phyloP scores from a whole-genome alignment of 2,797 vertebrate species.

The Aldrovandia affinis region DNA sequence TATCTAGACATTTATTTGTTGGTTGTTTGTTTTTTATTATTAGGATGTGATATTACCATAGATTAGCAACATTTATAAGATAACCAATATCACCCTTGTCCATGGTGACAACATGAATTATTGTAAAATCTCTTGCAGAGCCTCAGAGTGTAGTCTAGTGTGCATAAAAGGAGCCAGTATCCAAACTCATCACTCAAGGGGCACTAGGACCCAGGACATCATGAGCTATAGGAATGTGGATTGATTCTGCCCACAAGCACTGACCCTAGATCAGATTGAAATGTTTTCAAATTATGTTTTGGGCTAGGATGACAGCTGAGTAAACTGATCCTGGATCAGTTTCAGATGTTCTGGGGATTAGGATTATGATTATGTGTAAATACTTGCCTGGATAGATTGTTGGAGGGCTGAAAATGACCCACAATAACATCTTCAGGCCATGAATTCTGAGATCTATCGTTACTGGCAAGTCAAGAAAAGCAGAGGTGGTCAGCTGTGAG shows the following conservation, averaged over 20 bases:
- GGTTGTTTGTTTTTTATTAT: neutral
- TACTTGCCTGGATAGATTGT: too few species aligned
- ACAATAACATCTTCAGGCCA: too few species aligned
- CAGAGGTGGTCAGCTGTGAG: neutral
- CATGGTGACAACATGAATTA: neutral
- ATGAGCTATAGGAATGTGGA: neutral
- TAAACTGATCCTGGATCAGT: too few species aligned
- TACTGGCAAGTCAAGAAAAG: constrained; percentile 18
- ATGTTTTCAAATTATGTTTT: too few species aligned
- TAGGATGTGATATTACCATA: neutral
- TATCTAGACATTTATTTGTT: neutral
- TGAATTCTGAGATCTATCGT: too few species aligned
- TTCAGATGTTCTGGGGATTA: too few species aligned
- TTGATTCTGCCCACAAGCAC: neutral
- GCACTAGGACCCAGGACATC: constrained; percentile 20
- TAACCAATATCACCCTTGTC: neutral
- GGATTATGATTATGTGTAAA: too few species aligned
- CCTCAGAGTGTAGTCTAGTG: neutral
- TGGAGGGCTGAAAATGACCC: too few species aligned
- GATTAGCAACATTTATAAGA: neutral
- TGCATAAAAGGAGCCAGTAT: neutral
- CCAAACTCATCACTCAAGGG: neutral
- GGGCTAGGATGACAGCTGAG: too few species aligned
- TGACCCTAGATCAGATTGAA: neutral
- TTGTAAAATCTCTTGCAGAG: neutral